phyloP scores from a whole-genome alignment of 23 tunicate genomes.

The Ascidia mentula region DNA sequence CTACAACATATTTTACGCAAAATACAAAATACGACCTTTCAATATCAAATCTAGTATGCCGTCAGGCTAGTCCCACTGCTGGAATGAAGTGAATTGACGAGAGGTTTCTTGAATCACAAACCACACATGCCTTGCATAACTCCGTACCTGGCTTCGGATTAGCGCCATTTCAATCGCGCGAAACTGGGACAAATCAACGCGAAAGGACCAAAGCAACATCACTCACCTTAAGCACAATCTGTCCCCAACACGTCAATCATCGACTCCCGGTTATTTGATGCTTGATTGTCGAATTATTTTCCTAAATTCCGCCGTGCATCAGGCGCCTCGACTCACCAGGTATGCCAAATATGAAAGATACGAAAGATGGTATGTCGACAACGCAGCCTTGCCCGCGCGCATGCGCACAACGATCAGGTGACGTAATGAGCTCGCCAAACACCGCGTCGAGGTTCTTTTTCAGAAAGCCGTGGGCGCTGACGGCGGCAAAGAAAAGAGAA shows the following conservation, averaged over 20 bases:
- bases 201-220: conserved; percentile 12
- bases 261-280: conserved; percentile 27
- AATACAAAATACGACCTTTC: neutral
- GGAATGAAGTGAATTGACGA: conserved; percentile 23
- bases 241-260: conserved; percentile 5
- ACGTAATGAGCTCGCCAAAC: conserved; percentile 74
- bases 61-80: neutral
- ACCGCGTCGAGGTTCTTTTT: conserved; percentile 14
- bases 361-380: conserved; percentile 75
- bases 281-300: conserved; percentile 24
- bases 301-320: conserved; percentile 16
- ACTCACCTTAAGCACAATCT: conserved; percentile 32
- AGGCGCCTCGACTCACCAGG: conserved; percentile 35
- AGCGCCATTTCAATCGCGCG: conserved; percentile 10
- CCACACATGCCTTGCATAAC: conserved; percentile 94
- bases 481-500: conserved; percentile 32
- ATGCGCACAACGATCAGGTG: conserved; percentile 80
- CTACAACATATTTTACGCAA: neutral
- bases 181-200: conserved; percentile 10
- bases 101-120: conserved; percentile 23
- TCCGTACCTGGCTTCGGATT: conserved; percentile 23
- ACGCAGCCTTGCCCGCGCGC: conserved; percentile 70
- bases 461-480: conserved; percentile 9
- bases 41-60: neutral
- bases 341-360: conserved; percentile 86